Evolutionary conservation across 2,888 invertebrate genomes (phyloP).

Genomic region (Ecliptopera silaceata): DNA sequence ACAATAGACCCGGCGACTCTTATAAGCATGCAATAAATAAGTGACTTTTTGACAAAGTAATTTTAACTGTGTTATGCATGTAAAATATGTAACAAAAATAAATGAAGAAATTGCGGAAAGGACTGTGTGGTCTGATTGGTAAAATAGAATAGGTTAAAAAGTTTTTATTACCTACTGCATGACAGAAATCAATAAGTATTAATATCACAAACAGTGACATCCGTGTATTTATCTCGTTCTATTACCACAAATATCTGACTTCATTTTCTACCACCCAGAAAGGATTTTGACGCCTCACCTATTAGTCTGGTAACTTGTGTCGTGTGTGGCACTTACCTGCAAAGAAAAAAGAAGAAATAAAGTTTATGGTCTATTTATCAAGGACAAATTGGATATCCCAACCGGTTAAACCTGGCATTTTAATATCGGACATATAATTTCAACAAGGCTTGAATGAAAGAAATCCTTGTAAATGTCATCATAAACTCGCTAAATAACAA

Average conservation of each 20-base stretch:
- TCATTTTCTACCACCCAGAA: conserved; percentile 12
- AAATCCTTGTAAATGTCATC: conserved; percentile 16
- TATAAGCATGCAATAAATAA: no score
- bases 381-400: conserved; percentile 44
- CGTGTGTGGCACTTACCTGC: conserved; percentile 67
- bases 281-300: conserved; percentile 49
- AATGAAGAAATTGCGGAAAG: no score
- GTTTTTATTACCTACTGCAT: no score
- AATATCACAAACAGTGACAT: no score
- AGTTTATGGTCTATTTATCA: conserved; percentile 53
- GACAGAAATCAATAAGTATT: no score
- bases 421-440: conserved; percentile 21
- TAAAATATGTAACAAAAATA: no score
- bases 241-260: conserved; percentile 1
- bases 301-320: conserved; percentile 30
- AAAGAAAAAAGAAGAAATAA: conserved; percentile 45
- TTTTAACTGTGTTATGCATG: no score
- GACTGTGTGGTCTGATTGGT: no score
- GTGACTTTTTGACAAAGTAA: no score
- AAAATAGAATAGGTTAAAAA: no score
- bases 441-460: conserved; percentile 12
- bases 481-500: not conserved
- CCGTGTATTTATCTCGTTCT: not conserved
- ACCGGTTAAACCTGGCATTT: conserved; percentile 24
- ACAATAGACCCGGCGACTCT: no score